Base-by-base conservation (phyloP, 2,797 vertebrate genomes). In the Enteromius paludinosus region DNA sequence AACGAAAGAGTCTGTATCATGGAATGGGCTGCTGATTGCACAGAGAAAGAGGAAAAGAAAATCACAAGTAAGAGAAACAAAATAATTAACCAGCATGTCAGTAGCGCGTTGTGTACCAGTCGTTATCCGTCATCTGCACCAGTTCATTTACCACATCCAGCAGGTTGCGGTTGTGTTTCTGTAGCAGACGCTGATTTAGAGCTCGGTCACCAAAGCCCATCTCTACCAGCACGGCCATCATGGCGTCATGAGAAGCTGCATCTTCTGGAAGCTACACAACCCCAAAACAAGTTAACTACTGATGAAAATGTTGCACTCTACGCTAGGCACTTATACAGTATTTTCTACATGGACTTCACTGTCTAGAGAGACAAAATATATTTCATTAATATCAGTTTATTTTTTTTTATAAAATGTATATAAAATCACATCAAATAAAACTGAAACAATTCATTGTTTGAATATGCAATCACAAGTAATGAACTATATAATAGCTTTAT, bases 141-240 rank as follows among this genome's bases (percentile, higher is more conserved):
- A 99, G 93, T 85, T 98, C 97, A 0, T 97, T 97, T 30, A 98
- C 96, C 85, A 97, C 97, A 8, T 97, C 96, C 88, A 96, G 92
- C 87, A 98, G 94, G 65, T 96, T 97, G 88, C 94, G 95, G 90
- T 94, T 95, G 92, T 98, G 95, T 84, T 97, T 97, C 90, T 92
- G 95, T 87, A 99, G 93, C 87, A 99, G 93, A 0, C 85, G 81
- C 85, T 97, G 91, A 91, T 99, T 99, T 61, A 98, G 90, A 11
- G 95, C 91, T 65, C 94, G 92, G 90, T 98, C 96, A n/a, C 96
- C 95, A 76, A 98, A 99, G 28, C 97, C 97, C 97, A 98, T 99
- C 93, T 98, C 97, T 83, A 95, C 94, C 87, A 99, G 93, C 25
- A 96, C 96, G 1, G 96, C 95, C 87, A 98, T 95, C 92, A 97